Percentiles rank a stretch among this genome's conserved stretches.
These are phyloP conservation scores for Drosophila nasuta DNA, from an alignment of 1,140 invertebrate species.

Conservation along the genomic window DNA sequence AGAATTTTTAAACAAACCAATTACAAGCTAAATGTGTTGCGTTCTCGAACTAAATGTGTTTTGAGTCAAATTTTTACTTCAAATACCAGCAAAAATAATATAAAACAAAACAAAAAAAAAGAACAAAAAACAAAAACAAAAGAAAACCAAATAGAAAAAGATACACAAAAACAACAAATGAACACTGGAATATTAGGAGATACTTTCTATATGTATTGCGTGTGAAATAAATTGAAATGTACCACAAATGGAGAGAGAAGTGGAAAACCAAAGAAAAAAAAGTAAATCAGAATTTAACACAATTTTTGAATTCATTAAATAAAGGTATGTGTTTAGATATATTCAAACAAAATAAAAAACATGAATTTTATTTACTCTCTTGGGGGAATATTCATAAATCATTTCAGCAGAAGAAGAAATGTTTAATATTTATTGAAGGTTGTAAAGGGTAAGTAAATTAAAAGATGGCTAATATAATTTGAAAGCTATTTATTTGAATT, in stretches of 20 bases:
- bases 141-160: conserved; percentile 39
- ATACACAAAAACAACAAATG: conserved; percentile 43
- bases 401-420: neutral
- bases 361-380: conserved; percentile 23
- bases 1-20: conserved; percentile 63
- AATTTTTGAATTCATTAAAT: conserved; percentile 84
- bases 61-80: conserved; percentile 79
- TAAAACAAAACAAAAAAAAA: conserved; percentile 40
- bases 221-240: conserved; percentile 68
- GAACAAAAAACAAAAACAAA: conserved; percentile 22
- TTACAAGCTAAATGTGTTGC: conserved; percentile 68
- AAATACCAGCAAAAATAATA: conserved; percentile 44
- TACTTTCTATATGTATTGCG: conserved; percentile 55
- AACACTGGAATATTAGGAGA: conserved; percentile 50
- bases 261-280: conserved; percentile 51
- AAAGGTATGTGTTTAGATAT: conserved; percentile 84
- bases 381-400: no score
- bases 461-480: no score
- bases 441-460: no score
- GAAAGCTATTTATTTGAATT: no score
- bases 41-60: conserved; percentile 81
- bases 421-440: no score
- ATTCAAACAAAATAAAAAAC: conserved; percentile 65
- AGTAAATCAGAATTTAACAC: conserved; percentile 78
- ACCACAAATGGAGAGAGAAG: conserved; percentile 52